Evolutionary conservation across 2,888 invertebrate species (phyloP).

Genomic region (Magallana nippona): DNA sequence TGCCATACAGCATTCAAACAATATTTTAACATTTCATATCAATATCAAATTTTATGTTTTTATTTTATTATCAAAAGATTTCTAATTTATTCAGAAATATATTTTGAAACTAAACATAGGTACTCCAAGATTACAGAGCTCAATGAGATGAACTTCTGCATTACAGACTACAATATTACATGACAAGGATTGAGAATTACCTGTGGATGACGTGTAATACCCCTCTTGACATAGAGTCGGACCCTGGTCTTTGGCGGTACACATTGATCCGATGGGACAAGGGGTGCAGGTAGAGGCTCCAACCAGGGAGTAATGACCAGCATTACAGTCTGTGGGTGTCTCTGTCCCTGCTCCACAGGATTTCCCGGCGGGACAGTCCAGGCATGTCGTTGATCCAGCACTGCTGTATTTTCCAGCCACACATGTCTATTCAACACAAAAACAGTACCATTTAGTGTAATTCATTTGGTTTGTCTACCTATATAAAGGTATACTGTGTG

Average conservation of each 20-base stretch:
- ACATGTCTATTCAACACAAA: constrained; percentile 35
- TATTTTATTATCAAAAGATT: too few relatives aligned
- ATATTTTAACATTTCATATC: too few relatives aligned
- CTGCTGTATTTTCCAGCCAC: constrained; percentile 53
- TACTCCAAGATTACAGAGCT: too few relatives aligned
- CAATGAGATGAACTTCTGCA: too few relatives aligned
- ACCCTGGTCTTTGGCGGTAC: constrained; percentile 54
- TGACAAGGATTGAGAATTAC: constrained; percentile 44
- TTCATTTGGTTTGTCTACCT: too few relatives aligned
- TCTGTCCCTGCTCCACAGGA: constrained; percentile 67
- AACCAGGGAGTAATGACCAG: constrained; percentile 69
- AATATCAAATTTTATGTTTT: too few relatives aligned
- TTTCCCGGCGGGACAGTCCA: constrained; percentile 71
- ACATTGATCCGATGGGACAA: constrained; percentile 71
- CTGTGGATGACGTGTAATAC: constrained; percentile 64
- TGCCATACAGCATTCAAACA: too few relatives aligned
- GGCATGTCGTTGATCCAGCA: constrained; percentile 69
- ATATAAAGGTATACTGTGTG: too few relatives aligned
- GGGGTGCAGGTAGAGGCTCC: constrained; percentile 66
- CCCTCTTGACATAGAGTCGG: constrained; percentile 63
- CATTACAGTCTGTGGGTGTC: constrained; percentile 64
- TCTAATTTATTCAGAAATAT: too few relatives aligned
- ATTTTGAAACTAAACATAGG: too few relatives aligned
- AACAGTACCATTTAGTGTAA: background rate
- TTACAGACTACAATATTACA: too few relatives aligned